phyloP scores from a whole-genome alignment of 2,888 invertebrate species.

The Drosophila maculinotata region DNA sequence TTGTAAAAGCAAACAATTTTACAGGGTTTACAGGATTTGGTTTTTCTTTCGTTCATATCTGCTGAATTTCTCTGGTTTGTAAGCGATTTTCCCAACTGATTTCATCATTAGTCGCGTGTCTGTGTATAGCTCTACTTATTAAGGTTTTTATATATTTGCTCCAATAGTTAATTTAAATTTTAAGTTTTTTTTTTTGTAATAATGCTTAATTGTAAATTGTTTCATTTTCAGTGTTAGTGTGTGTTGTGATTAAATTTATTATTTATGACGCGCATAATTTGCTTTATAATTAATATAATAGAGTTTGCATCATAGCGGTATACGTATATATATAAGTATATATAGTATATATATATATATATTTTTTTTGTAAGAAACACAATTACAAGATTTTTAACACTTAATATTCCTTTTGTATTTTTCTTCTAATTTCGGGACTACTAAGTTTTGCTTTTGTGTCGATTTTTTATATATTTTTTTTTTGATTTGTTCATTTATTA shows the following conservation, averaged over 20 bases:
- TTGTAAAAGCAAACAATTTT: conserved; percentile 73
- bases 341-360: conserved; percentile 51
- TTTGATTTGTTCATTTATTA: conserved; percentile 47
- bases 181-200: conserved; percentile 41
- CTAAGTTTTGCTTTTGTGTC: conserved; percentile 50
- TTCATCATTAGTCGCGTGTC: conserved; percentile 40
- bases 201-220: conserved; percentile 62
- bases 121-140: conserved; percentile 65
- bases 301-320: conserved; percentile 38
- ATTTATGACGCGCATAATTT: conserved; percentile 72
- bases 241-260: conserved; percentile 66
- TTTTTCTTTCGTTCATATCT: conserved; percentile 17
- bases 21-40: conserved; percentile 51
- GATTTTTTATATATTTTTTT: conserved; percentile 29
- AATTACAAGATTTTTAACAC: conserved; percentile 72
- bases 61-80: conserved; percentile 19
- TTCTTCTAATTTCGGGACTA: conserved; percentile 39
- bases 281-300: conserved; percentile 65
- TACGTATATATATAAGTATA: conserved; percentile 35
- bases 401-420: conserved; percentile 45
- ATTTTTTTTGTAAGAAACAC: conserved; percentile 63
- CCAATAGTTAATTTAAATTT: conserved; percentile 65
- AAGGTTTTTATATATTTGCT: conserved; percentile 56
- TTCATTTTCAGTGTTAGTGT: conserved; percentile 40
- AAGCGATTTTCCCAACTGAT: conserved; percentile 42